Evolutionary conservation across 2,113 vertebrate genomes (phyloP), one percentile per base, ranked within the genome.

Genomic region (Macroglossus sobrinus): DNA sequence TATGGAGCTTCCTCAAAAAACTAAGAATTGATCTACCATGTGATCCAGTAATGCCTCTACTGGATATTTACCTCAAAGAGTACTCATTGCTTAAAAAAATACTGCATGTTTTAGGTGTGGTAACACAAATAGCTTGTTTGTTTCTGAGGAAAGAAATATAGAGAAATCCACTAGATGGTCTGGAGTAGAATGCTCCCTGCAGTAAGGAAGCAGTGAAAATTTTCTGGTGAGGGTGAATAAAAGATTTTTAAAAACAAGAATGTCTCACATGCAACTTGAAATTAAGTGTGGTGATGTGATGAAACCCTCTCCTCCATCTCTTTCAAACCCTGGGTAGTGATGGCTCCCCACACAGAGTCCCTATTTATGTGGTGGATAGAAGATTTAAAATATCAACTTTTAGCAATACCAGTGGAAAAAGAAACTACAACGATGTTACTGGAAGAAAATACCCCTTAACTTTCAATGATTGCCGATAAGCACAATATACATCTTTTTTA

Each of bases 331-430:
- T 71, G n/a, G 19, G 40, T 40, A 26, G 75, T 72, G n/a, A 61
- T 61, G 33, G 26, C 55, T 33, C 14, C 74, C 91, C 35, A n/a
- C n/a, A 80, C 43, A 21, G 80, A 66, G n/a, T 3, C 16, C 24
- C 15, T 33, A 3, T 11, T 22, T 33, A 5, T 22, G 18, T 87
- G 81, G 96, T 50, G 50, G 50, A 50, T 50, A 50, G 92, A 97
- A 87, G 80, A 95, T 89, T 75, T 69, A 35, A 78, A 45, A 84
- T 80, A 94, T 47, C 94, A 97, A 78, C 84, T 75, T 95, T 84
- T 94, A 96, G 78, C 81, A 50, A 50, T 50, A 50, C 50, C 15
- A 4, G 16, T 16, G 50, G 50, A 50, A 50, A 50, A 50, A 50
- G 50, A 50, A 50, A 50, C 50, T 50, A 50, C 50, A 50, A 16